Evolutionary conservation across 2,113 vertebrate species (phyloP).

Genomic region (Pygoscelis antarcticus): DNA sequence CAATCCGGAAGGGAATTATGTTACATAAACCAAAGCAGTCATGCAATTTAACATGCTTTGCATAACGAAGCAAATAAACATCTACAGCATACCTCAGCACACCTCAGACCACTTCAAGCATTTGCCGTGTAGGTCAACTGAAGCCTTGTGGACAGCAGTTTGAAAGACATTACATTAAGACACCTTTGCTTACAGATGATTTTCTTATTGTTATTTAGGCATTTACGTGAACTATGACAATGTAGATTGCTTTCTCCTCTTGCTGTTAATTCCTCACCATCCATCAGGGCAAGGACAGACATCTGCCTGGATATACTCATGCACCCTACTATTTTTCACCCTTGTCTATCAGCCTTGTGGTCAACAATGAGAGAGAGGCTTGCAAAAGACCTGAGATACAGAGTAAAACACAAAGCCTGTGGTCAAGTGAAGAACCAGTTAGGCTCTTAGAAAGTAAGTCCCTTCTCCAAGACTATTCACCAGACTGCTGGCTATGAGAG

Average conservation of each 20-base stretch:
- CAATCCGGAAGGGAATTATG: constrained; percentile 1
- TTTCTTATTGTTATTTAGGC: not conserved
- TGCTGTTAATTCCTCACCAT: not conserved
- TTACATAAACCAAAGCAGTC: not conserved
- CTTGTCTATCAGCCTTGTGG: not conserved
- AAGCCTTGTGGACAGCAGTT: not conserved
- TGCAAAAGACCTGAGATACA: not conserved
- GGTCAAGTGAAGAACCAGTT: not conserved
- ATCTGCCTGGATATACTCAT: not conserved
- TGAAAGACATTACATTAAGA: not conserved
- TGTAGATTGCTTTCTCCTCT: not conserved
- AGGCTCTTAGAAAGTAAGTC: not conserved
- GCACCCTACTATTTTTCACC: not conserved
- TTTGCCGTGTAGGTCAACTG: not conserved
- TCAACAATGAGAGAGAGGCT: not conserved
- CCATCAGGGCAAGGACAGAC: not conserved
- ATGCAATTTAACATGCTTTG: constrained; percentile 8
- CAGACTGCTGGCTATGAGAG: not conserved
- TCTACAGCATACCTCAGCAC: not conserved
- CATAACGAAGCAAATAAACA: not conserved
- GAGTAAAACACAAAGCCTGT: not conserved
- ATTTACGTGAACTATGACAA: not conserved
- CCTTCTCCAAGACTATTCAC: not conserved
- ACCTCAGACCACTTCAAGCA: not conserved
- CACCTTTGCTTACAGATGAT: not conserved